Percentiles rank a stretch among this genome's conserved stretches.
Conservation (phyloP, 2,888 invertebrate species). For the Dione juno region DNA sequence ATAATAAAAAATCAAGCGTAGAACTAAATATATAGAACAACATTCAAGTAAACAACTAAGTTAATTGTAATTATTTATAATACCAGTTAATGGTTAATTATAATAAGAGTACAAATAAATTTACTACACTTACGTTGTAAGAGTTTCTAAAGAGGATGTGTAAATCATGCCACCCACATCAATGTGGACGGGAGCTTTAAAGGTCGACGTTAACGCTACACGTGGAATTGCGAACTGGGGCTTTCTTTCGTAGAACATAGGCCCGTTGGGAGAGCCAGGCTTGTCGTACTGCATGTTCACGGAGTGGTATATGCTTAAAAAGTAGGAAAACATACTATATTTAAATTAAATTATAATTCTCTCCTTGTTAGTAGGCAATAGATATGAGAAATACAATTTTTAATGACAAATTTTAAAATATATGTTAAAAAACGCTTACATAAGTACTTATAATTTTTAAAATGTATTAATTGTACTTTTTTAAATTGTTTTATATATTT, state of each 20-base stretch:
- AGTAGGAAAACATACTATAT: background rate
- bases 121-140: conserved; percentile 94
- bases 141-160: conserved; percentile 96
- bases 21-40: too few relatives aligned
- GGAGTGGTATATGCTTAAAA: background rate
- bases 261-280: conserved; percentile 56
- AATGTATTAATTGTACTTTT: too few relatives aligned
- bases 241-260: conserved; percentile 77
- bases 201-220: conserved; percentile 95
- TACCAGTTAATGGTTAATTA: too few relatives aligned
- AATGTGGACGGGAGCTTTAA: conserved; percentile 98
- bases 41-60: too few relatives aligned
- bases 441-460: too few relatives aligned
- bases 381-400: background rate
- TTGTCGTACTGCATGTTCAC: conserved; percentile 56
- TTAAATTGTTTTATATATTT: too few relatives aligned
- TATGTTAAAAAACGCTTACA: too few relatives aligned
- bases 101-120: background rate
- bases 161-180: conserved; percentile 99
- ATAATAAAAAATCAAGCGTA: too few relatives aligned
- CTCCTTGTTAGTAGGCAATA: background rate
- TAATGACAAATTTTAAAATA: background rate
- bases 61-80: too few relatives aligned
- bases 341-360: conserved; percentile 6
- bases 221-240: conserved; percentile 94